Conservation (phyloP, 1,140 invertebrate genomes). For the Bombus confusus region DNA sequence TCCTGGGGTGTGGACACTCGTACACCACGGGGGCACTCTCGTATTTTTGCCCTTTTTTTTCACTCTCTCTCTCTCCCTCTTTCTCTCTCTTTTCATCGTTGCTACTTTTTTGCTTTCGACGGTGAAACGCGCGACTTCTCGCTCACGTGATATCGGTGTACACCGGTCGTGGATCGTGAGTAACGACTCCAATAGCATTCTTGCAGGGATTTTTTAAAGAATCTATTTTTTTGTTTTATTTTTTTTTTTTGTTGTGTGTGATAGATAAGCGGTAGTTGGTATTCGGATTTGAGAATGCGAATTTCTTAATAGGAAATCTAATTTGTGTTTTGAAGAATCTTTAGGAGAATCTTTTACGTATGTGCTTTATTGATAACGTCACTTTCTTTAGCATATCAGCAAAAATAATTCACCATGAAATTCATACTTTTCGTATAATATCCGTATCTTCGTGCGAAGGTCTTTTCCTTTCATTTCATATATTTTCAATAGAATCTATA, state of each 20-base stretch:
- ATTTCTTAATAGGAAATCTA: too few species aligned
- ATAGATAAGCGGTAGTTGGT: neutral
- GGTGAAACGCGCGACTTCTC: constrained; percentile 11
- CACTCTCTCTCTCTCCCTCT: neutral
- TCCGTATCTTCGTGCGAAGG: neutral
- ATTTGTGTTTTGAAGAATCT: too few species aligned
- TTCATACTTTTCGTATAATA: neutral
- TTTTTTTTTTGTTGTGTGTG: neutral
- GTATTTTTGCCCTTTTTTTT: neutral
- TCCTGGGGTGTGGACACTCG: constrained; percentile 11
- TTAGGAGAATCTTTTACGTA: too few species aligned
- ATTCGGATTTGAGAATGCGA: neutral
- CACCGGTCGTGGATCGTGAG: neutral
- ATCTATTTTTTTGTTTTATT: neutral
- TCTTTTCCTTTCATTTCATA: too few species aligned
- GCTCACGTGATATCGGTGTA: neutral
- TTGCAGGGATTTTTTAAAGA: too few species aligned
- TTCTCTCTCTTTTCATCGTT: neutral
- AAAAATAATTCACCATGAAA: neutral
- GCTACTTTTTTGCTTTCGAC: neutral
- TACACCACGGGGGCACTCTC: neutral
- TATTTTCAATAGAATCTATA: too few species aligned
- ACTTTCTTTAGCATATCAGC: too few species aligned
- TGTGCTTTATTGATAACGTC: too few species aligned
- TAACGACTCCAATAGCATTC: neutral